Base-by-base conservation (phyloP, 2,888 invertebrate species). In the Danaus chrysippus region DNA sequence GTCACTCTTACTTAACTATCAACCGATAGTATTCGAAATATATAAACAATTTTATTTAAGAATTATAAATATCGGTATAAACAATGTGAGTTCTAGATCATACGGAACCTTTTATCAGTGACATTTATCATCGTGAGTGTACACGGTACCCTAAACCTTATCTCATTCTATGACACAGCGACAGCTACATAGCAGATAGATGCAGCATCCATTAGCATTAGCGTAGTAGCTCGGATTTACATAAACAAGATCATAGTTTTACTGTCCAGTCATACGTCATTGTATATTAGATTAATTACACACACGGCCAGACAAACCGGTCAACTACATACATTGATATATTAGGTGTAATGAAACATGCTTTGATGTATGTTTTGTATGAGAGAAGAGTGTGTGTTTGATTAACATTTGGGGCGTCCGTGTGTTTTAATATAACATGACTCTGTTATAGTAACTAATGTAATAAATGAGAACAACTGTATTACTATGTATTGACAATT, bases 161-260 rank as follows among this genome's bases (percentile, higher is more conserved):
- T 49, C 49, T 49, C 23, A 17, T 49, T 17, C 17, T 11, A 17
- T 49, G 49, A 49, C 17, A 10, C 17, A 49, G 49, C 17, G 49
- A 49, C 49, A n/a, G 49, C 49, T n/a, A 49, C 46, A 46, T 49
- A 9, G 9, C 49, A 49, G 49, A 49, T 49, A 53, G 56, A 63
- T 59, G 59, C 54, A 54, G 59, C 42, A 41, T 49, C 49, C 60
- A 2, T 42, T 63, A 49, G 49, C 49, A 49, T 49, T 49, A 49
- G 49, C 23, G 23, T 49, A 66, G 67, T 57, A 65, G 59, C 59
- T 56, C 54, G 59, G 64, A 74, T 74, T 73, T 74, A 68, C 74
- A 74, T 74, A 73, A 73, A 73, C 73, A 71, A 62, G 70, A 58
- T 57, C 56, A 63, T 62, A 67, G 68, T 69, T 70, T 68, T 66